Percentiles rank a stretch among this genome's conserved stretches.
Evolutionary conservation across 2,113 vertebrate species (phyloP).

Genomic region (Grammomys surdaster): DNA sequence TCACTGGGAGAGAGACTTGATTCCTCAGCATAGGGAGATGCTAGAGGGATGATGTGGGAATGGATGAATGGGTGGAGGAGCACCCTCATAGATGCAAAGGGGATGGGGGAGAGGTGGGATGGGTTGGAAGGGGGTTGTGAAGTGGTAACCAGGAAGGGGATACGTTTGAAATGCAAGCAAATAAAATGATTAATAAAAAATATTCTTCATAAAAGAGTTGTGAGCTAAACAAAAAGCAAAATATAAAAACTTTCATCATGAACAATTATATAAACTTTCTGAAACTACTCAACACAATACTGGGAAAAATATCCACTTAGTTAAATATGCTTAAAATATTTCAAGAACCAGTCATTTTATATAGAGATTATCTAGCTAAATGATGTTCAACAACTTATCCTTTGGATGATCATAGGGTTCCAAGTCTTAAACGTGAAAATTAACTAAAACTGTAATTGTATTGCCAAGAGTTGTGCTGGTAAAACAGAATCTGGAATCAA

Average conservation of each 20-base stretch:
- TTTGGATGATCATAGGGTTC: neutral
- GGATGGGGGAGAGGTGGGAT: too few relatives aligned
- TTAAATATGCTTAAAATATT: neutral
- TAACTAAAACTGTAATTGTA: neutral
- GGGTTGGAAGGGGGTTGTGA: too few relatives aligned
- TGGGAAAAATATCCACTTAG: neutral
- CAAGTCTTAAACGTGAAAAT: neutral
- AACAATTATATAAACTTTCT: neutral
- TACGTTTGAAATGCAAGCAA: too few relatives aligned
- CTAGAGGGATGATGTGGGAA: too few relatives aligned
- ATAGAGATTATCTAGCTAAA: neutral
- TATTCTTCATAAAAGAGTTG: neutral
- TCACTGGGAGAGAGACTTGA: too few relatives aligned
- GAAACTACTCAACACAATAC: neutral
- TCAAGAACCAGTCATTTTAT: constrained; percentile 14
- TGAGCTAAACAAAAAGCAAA: neutral
- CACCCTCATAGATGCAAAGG: too few relatives aligned
- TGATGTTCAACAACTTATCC: neutral
- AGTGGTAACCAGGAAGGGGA: too few relatives aligned
- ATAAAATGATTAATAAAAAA: too few relatives aligned
- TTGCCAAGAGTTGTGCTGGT: neutral
- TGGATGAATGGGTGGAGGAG: too few relatives aligned
- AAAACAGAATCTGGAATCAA: constrained; percentile 49
- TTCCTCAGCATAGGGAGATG: too few relatives aligned
- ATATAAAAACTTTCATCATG: neutral